Evolutionary conservation across 2,113 vertebrate species (phyloP).

Genomic region (Ailurus styani): DNA sequence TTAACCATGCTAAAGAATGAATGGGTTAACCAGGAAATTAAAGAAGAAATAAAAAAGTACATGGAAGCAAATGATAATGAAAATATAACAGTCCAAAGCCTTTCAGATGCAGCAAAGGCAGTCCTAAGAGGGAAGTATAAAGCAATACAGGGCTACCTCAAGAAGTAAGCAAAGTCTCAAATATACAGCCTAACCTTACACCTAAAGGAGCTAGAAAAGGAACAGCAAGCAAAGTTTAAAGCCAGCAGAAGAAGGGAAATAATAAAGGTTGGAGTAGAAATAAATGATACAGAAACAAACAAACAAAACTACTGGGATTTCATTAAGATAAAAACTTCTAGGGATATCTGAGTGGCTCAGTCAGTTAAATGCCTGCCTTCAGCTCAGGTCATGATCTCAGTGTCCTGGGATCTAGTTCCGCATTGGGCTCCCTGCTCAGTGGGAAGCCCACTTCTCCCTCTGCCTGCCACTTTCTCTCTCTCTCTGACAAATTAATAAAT

Average conservation of each 20-base stretch:
- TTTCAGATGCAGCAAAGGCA: not conserved
- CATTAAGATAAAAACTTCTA: too few species aligned
- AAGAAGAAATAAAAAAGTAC: not conserved
- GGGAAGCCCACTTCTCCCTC: too few species aligned
- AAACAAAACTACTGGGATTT: too few species aligned
- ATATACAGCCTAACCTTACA: not conserved
- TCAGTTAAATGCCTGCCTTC: too few species aligned
- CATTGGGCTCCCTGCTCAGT: too few species aligned
- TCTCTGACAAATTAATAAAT: too few species aligned
- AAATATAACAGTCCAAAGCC: not conserved
- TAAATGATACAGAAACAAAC: not conserved
- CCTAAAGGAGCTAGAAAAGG: not conserved
- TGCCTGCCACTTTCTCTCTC: too few species aligned
- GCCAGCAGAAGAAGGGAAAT: not conserved
- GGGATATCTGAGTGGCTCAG: too few species aligned
- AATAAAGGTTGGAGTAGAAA: not conserved
- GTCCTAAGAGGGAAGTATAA: not conserved
- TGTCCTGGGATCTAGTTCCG: too few species aligned
- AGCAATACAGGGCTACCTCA: not conserved
- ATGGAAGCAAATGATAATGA: not conserved
- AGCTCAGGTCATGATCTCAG: too few species aligned
- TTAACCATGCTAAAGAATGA: too few species aligned
- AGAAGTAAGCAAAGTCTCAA: not conserved
- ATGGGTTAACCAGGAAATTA: not conserved
- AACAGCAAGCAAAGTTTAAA: not conserved